A percentile compares a stretch with the other conserved stretches of the same genome.
phyloP scores from a whole-genome alignment of 2,113 vertebrate species.

The Labeo rohita region DNA sequence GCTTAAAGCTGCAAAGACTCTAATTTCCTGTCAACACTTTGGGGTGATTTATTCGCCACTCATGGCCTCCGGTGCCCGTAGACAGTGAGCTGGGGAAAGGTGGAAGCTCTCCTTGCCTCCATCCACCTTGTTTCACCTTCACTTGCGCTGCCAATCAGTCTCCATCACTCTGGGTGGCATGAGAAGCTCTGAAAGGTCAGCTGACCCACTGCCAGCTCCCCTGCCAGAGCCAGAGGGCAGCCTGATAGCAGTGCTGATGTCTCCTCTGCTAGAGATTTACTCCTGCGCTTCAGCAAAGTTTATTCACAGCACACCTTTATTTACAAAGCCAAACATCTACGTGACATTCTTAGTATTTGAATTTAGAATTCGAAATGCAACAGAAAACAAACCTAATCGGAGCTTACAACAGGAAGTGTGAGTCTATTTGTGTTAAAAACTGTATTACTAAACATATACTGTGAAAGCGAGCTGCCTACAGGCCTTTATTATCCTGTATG shows the following conservation, averaged over 20 bases:
- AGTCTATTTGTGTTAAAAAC: conserved; percentile 33
- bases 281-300: conserved; percentile 36
- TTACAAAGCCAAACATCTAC: background rate
- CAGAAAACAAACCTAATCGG: background rate
- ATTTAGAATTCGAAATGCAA: background rate
- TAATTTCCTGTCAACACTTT: conserved; percentile 57
- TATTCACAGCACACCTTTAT: conserved; percentile 23
- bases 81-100: conserved; percentile 71
- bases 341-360: background rate
- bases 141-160: conserved; percentile 63
- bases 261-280: conserved; percentile 40
- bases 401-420: background rate
- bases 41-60: conserved; percentile 59
- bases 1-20: conserved; percentile 50
- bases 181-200: conserved; percentile 53
- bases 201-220: conserved; percentile 56
- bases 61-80: conserved; percentile 71
- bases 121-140: conserved; percentile 79
- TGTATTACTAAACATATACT: conserved; percentile 42
- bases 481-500: conserved; percentile 28
- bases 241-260: conserved; percentile 33
- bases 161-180: conserved; percentile 58
- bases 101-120: conserved; percentile 65
- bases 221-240: conserved; percentile 44
- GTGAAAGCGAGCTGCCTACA: conserved; percentile 24